Conservation (phyloP, 1,140 invertebrate genomes). For the Drosophila auraria region DNA sequence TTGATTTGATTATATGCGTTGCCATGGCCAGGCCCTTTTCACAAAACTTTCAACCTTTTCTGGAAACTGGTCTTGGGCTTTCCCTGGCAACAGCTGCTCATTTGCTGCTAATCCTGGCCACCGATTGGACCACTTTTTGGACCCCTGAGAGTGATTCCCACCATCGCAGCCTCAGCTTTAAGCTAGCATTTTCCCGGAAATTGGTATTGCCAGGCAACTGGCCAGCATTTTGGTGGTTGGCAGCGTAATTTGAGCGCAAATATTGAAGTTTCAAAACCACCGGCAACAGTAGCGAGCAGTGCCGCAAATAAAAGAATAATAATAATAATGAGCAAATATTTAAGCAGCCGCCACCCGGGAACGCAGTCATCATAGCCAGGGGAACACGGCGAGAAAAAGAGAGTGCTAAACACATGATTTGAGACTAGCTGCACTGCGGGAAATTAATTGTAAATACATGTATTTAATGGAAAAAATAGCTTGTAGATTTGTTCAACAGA, state of each 20-base stretch:
- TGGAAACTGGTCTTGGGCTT: constrained; percentile 2
- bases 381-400: background rate
- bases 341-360: constrained; percentile 38
- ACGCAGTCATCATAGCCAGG: constrained; percentile 1
- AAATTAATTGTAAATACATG: background rate
- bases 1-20: constrained; percentile 25
- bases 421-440: constrained; percentile 1
- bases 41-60: constrained; percentile 6
- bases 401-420: background rate
- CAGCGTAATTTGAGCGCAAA: constrained; percentile 71
- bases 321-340: constrained; percentile 80
- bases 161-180: background rate
- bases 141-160: constrained; percentile 7
- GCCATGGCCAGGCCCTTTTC: background rate
- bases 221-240: constrained; percentile 11
- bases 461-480: background rate
- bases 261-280: constrained; percentile 70
- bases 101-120: constrained; percentile 43
- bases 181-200: background rate
- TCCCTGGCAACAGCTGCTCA: constrained; percentile 41
- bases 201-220: constrained; percentile 38
- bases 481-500: background rate
- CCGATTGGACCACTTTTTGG: constrained; percentile 1
- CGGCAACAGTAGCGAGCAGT: constrained; percentile 34
- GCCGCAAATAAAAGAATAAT: constrained; percentile 69